Percentiles rank a stretch among this genome's conserved stretches.
These are phyloP conservation scores for Tragelaphus imberbis DNA, from an alignment of 2,113 vertebrate genomes.

Conservation along the genomic window DNA sequence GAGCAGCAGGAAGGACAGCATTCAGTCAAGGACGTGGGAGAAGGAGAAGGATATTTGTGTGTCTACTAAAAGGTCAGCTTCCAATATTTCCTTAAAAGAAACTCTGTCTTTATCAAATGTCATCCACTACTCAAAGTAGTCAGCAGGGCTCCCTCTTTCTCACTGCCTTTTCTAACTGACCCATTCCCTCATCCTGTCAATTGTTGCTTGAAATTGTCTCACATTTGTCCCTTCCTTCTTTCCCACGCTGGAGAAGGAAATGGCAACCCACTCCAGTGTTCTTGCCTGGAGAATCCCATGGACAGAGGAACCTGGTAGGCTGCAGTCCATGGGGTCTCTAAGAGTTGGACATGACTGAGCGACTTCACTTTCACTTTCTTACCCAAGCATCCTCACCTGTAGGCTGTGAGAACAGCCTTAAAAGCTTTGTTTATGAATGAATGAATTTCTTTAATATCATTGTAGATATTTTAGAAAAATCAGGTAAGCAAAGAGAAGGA, in stretches of 20 bases:
- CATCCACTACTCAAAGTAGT: background rate
- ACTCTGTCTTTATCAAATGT: background rate
- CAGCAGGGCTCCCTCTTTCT: background rate
- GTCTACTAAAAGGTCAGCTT: background rate
- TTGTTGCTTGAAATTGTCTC: background rate
- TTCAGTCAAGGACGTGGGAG: background rate
- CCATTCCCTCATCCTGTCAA: background rate
- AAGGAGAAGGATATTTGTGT: background rate
- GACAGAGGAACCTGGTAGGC: too few relatives aligned
- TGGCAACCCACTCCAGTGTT: too few relatives aligned
- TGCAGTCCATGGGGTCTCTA: too few relatives aligned
- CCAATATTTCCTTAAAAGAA: background rate
- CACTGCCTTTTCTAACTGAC: background rate
- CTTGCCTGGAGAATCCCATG: too few relatives aligned
- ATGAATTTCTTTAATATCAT: background rate
- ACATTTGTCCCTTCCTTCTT: background rate
- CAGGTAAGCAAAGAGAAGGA: background rate
- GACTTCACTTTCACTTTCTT: background rate
- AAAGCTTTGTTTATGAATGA: background rate
- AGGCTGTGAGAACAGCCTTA: background rate
- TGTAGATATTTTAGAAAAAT: background rate
- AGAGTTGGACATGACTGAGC: too few relatives aligned
- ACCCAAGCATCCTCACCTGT: background rate
- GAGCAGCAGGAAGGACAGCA: background rate
- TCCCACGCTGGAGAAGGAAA: too few relatives aligned